Percentiles rank a stretch among this genome's conserved stretches.
Conservation (phyloP, 2,113 vertebrate species). For the Malurus alboscapulatus region DNA sequence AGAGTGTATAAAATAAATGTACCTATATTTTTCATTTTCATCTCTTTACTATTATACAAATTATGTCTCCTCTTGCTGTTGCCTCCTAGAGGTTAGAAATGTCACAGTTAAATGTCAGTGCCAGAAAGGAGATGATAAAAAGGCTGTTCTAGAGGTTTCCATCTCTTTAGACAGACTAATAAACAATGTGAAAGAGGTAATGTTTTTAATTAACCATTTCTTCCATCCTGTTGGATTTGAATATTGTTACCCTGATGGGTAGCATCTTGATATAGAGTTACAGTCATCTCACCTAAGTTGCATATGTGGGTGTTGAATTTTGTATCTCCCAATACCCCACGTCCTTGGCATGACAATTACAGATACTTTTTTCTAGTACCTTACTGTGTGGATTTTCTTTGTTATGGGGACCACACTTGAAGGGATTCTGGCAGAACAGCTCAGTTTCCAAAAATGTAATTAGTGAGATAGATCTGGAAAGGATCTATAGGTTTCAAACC, state of each 20-base stretch:
- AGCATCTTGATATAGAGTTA: not conserved
- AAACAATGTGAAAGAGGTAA: not conserved
- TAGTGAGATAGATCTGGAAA: not conserved
- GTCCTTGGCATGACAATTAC: not conserved
- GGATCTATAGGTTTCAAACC: not conserved
- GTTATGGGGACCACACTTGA: not conserved
- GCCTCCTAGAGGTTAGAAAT: not conserved
- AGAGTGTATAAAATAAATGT: not conserved
- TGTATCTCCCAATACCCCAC: rapidly evolving
- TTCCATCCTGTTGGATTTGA: not conserved
- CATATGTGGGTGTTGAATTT: not conserved
- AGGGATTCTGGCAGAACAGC: not conserved
- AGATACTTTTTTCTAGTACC: not conserved
- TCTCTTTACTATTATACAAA: not conserved
- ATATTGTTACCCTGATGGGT: not conserved
- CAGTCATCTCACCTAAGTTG: rapidly evolving
- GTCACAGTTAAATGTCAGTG: slow-evolving; percentile 7
- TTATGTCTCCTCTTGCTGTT: not conserved
- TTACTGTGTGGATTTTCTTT: rapidly evolving
- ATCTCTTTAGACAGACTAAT: not conserved
- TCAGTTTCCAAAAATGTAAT: not conserved
- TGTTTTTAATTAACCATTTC: not conserved
- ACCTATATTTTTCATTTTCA: not conserved
- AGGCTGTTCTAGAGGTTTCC: not conserved
- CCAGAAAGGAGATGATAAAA: not conserved